These are phyloP conservation scores for Ctenomys sociabilis DNA, from an alignment of 2,113 vertebrate species.

Conservation along the genomic window DNA sequence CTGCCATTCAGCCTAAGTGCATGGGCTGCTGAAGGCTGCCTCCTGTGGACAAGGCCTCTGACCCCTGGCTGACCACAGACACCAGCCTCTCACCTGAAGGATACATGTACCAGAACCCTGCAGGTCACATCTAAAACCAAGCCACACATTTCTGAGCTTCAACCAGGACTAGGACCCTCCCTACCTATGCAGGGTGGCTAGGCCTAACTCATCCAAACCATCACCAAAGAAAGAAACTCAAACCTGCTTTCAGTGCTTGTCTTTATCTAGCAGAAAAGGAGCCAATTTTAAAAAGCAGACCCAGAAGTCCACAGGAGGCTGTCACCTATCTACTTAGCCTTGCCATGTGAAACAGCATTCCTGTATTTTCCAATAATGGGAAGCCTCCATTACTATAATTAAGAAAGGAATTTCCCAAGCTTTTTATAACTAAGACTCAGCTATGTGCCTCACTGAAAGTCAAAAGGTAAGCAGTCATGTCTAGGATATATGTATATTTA, in stretches of 20 bases:
- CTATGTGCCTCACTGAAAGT: neutral
- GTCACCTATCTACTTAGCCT: neutral
- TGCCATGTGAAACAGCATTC: neutral
- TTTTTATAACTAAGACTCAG: constrained; percentile 14
- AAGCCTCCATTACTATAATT: neutral
- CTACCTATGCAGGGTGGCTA: neutral
- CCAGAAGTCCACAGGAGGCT: neutral
- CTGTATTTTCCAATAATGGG: neutral
- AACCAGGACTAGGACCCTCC: neutral
- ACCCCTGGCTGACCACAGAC: neutral
- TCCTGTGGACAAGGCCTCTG: no score
- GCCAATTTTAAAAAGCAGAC: neutral
- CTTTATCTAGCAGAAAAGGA: neutral
- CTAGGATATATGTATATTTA: constrained; percentile 35
- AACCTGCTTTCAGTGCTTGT: neutral
- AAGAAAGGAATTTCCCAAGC: neutral
- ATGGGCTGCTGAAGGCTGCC: neutral
- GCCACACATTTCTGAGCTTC: neutral
- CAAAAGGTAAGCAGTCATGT: constrained; percentile 48
- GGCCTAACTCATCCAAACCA: neutral
- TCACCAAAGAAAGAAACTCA: neutral
- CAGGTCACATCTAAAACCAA: neutral
- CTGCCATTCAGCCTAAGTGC: neutral
- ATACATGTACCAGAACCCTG: neutral
- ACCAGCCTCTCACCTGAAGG: neutral